phyloP scores from a whole-genome alignment of 2,888 invertebrate genomes.

The Cosmorhoe ocellata region DNA sequence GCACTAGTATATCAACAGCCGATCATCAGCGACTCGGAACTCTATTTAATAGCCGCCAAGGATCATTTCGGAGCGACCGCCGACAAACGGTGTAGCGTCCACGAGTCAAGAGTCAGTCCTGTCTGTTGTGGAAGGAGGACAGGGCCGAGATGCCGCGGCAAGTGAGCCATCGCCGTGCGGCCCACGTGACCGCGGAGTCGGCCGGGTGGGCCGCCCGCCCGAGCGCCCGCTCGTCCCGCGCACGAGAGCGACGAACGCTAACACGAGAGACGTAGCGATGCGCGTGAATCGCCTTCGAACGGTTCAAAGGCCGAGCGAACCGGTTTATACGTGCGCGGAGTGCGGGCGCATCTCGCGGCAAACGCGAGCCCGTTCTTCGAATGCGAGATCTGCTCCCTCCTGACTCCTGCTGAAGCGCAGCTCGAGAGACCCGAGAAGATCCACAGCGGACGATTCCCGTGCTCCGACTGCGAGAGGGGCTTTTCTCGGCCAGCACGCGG shows the following conservation, averaged over 20 bases:
- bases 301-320: neutral
- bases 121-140: conserved; percentile 59
- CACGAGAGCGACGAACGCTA: conserved; percentile 40
- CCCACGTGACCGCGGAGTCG: conserved; percentile 32
- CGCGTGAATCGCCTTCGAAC: conserved; percentile 4
- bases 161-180: conserved; percentile 47
- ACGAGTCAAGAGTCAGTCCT: conserved; percentile 11
- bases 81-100: no score
- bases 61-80: no score
- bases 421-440: conserved; percentile 33
- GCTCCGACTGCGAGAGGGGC: conserved; percentile 45
- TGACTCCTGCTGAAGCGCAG: conserved; percentile 32
- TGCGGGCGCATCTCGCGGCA: conserved; percentile 44
- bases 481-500: conserved; percentile 38
- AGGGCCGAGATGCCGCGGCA: conserved; percentile 45
- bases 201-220: no score
- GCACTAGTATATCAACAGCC: no score
- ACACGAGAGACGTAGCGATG: conserved; percentile 28
- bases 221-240: no score
- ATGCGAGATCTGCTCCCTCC: conserved; percentile 44
- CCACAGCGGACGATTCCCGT: conserved; percentile 34
- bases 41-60: no score
- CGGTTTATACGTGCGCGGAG: conserved; percentile 40
- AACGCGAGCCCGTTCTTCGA: conserved; percentile 35
- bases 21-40: no score